Conservation (phyloP, 2,888 invertebrate species). For the Rhagonycha lutea region DNA sequence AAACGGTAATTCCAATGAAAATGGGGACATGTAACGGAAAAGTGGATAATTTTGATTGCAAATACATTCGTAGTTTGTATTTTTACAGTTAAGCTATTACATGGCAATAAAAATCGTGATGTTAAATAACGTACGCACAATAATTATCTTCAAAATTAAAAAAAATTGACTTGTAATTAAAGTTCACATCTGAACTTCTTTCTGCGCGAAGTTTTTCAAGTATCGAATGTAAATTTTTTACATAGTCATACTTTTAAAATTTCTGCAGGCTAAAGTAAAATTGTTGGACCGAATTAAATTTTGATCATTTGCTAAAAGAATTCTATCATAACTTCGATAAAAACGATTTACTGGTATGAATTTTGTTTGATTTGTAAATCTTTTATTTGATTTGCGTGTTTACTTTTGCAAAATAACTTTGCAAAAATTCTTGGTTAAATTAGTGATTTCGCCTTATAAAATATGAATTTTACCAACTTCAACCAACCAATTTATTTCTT, state of each 20-base stretch:
- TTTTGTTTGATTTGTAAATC: too few species aligned
- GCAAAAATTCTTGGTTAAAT: neutral
- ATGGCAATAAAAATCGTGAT: slow-evolving; percentile 30
- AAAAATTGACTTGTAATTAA: slow-evolving; percentile 6
- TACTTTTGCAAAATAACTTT: neutral
- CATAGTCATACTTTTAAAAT: neutral
- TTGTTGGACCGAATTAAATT: neutral
- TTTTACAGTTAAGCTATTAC: slow-evolving; percentile 33
- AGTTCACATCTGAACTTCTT: neutral
- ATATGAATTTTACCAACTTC: neutral
- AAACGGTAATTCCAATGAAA: slow-evolving; percentile 28
- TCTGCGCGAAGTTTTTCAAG: neutral
- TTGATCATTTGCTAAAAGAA: neutral
- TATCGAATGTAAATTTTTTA: neutral
- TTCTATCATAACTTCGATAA: too few species aligned
- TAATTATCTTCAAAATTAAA: slow-evolving; percentile 20
- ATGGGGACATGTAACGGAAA: slow-evolving; percentile 42
- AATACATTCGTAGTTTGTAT: slow-evolving; percentile 31
- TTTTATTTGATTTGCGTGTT: too few species aligned
- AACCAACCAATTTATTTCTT: neutral
- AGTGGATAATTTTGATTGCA: slow-evolving; percentile 36
- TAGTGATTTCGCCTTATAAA: neutral
- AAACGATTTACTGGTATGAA: too few species aligned
- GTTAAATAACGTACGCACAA: slow-evolving; percentile 22
- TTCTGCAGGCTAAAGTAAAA: neutral